A percentile compares a stretch with the other conserved stretches of the same genome.
Evolutionary conservation across 2,797 vertebrate species (phyloP).

Genomic region (Urocyon cinereoargenteus): DNA sequence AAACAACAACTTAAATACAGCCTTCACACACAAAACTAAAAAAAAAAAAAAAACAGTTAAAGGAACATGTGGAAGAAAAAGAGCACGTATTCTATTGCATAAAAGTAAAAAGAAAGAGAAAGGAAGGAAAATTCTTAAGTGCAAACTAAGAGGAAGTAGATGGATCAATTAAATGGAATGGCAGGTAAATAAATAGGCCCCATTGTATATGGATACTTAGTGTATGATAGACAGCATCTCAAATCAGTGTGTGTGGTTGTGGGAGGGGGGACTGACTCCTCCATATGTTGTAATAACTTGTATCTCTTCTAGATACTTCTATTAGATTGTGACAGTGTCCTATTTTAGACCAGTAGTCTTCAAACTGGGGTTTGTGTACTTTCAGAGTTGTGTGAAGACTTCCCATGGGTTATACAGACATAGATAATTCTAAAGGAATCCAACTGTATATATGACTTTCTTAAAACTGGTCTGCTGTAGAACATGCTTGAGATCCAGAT

Average conservation of each 20-base stretch:
- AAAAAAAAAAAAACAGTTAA: neutral
- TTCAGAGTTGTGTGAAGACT: neutral
- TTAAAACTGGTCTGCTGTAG: neutral
- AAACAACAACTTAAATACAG: neutral
- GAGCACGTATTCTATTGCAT: neutral
- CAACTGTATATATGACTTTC: neutral
- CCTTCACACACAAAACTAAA: neutral
- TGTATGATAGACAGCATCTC: neutral
- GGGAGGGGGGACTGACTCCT: neutral
- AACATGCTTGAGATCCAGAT: neutral
- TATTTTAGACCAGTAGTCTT: neutral
- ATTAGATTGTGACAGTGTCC: neutral
- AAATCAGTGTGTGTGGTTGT: neutral
- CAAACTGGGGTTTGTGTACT: neutral
- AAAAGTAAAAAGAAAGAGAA: neutral
- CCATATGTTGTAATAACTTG: neutral
- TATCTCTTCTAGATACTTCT: neutral
- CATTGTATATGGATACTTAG: neutral
- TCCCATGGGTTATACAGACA: neutral
- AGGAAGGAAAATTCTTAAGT: neutral
- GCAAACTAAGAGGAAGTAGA: neutral
- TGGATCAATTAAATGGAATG: neutral
- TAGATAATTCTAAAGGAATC: neutral
- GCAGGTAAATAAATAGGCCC: neutral
- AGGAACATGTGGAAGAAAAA: conserved; percentile 34